Conservation (phyloP, 1,140 invertebrate species). For the Bombus waltoni region DNA sequence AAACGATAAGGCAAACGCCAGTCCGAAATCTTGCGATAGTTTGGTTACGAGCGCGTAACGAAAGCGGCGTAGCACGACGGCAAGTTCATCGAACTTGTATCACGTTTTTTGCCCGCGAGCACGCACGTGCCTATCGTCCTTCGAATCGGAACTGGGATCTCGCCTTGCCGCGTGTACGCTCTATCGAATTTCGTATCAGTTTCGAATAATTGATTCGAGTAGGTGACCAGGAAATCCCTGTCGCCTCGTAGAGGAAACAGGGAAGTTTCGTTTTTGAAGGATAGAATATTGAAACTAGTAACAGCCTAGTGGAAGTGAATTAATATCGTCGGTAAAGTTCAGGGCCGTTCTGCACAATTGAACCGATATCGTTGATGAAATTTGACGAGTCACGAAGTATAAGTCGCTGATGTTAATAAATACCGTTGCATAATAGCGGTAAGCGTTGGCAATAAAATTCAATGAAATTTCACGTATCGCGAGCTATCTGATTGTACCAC, state of each 20-base stretch:
- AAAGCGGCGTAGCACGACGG: conserved; percentile 5
- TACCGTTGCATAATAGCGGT: too few relatives aligned
- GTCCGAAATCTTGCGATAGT: not conserved
- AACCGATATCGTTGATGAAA: too few relatives aligned
- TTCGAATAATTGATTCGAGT: not conserved
- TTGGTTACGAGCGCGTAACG: conserved; percentile 5
- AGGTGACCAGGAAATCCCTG: not conserved
- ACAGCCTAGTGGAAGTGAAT: too few relatives aligned
- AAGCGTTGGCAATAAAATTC: too few relatives aligned
- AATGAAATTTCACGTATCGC: too few relatives aligned
- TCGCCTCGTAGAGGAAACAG: not conserved
- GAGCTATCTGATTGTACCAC: too few relatives aligned
- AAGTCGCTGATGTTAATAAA: too few relatives aligned
- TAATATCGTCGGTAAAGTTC: too few relatives aligned
- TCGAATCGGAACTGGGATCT: conserved; percentile 6
- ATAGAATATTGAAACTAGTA: not conserved
- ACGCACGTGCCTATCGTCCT: conserved; percentile 34
- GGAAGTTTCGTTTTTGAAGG: not conserved
- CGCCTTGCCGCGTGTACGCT: not conserved
- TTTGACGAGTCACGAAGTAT: too few relatives aligned
- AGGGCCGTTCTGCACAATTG: too few relatives aligned
- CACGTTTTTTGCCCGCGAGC: conserved; percentile 55
- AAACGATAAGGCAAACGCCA: not conserved
- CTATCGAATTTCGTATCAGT: not conserved
- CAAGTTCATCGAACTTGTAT: conserved; percentile 47